phyloP scores from a whole-genome alignment of 2,797 vertebrate genomes.

The Sebastes flavidus region DNA sequence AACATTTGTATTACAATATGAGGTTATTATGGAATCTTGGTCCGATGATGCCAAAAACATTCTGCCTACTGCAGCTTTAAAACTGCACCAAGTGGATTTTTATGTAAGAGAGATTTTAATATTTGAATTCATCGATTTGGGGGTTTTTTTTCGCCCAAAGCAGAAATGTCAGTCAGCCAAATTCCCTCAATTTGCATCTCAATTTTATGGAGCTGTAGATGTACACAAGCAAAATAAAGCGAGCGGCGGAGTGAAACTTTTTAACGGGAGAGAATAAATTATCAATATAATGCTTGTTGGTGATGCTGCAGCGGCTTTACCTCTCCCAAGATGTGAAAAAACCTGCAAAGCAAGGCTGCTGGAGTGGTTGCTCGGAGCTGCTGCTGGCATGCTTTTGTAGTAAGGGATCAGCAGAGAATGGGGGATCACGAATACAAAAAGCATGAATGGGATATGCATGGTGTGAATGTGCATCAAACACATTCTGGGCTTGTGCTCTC shows the following conservation, averaged over 20 bases:
- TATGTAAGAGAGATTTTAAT: not conserved
- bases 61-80: not conserved
- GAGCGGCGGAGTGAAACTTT: conserved; percentile 46
- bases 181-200: conserved; percentile 35
- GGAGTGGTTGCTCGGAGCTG: conserved; percentile 40
- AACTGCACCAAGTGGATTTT: conserved; percentile 21
- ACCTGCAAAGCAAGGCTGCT: conserved; percentile 57
- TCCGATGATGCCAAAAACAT: too few relatives aligned
- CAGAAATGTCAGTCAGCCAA: conserved; percentile 23
- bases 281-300: conserved; percentile 51
- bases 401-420: conserved; percentile 62
- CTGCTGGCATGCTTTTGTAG: conserved; percentile 67
- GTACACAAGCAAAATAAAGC: conserved; percentile 41
- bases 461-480: conserved; percentile 66
- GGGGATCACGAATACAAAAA: conserved; percentile 70
- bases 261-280: conserved; percentile 61
- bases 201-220: conserved; percentile 38
- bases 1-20: too few relatives aligned
- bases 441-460: conserved; percentile 61
- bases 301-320: conserved; percentile 41
- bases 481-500: conserved; percentile 45
- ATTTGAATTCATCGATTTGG: not conserved
- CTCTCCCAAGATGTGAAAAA: conserved; percentile 59
- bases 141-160: not conserved
- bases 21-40: too few relatives aligned